Evolutionary conservation across 2,888 invertebrate species (phyloP).

Genomic region (Atethmia centrago): DNA sequence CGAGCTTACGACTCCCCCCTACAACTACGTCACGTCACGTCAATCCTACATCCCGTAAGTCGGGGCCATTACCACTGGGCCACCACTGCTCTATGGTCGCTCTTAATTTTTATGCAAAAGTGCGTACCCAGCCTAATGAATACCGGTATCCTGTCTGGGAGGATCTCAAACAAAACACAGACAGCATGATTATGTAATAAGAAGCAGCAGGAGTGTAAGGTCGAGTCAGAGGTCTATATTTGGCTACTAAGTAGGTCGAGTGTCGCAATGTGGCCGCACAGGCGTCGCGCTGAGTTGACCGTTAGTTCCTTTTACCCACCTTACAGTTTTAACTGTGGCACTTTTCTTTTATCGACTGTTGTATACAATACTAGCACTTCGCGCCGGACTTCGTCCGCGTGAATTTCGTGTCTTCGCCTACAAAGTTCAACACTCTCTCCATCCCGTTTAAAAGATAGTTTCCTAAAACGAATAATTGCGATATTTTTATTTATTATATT

Average conservation of each 20-base stretch:
- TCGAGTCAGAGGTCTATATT: constrained; percentile 62
- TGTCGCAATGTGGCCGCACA: constrained; percentile 53
- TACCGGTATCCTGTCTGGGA: constrained; percentile 37
- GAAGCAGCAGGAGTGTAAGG: constrained; percentile 40
- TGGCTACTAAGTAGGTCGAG: constrained; percentile 47
- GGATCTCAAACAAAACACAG: constrained; percentile 36
- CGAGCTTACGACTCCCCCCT: too few relatives aligned
- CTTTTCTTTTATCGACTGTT: constrained; percentile 20
- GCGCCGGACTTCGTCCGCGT: too few relatives aligned
- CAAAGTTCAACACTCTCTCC: too few relatives aligned
- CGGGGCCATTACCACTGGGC: too few relatives aligned
- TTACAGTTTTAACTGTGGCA: constrained; percentile 23
- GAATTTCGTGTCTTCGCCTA: too few relatives aligned
- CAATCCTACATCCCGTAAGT: too few relatives aligned
- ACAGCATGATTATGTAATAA: constrained; percentile 55
- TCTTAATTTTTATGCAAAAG: neutral
- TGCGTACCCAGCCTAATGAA: constrained; percentile 5
- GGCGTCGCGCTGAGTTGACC: constrained; percentile 28
- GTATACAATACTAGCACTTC: too few relatives aligned
- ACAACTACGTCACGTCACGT: too few relatives aligned
- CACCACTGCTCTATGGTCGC: too few relatives aligned
- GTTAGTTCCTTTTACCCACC: constrained; percentile 35
- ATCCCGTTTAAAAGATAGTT: too few relatives aligned
- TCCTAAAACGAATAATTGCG: too few relatives aligned
- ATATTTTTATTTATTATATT: too few relatives aligned